Conservation (phyloP, 2,113 vertebrate species). For the Tetraodon nigroviridis region DNA sequence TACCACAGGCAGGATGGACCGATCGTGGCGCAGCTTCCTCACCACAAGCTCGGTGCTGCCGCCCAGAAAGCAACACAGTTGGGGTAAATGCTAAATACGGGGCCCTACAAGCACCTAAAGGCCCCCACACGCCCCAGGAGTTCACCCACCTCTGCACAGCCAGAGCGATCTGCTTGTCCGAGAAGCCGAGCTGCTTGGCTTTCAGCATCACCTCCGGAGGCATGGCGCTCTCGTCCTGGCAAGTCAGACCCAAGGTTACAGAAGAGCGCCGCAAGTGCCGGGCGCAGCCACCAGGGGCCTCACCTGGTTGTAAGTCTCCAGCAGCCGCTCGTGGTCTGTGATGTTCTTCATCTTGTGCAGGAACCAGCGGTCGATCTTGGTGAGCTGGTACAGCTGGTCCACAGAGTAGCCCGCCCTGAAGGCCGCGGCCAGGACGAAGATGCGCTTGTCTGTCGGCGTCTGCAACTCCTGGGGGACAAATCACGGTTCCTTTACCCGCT, state of each 20-base stretch:
- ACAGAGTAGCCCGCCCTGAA: conserved; percentile 86
- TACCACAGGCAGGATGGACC: conserved; percentile 87
- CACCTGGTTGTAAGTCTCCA: conserved; percentile 79
- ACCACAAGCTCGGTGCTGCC: conserved; percentile 90
- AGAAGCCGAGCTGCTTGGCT: conserved; percentile 94
- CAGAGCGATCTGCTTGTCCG: conserved; percentile 91
- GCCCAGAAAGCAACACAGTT: background rate
- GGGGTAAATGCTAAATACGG: too few species aligned
- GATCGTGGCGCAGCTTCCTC: conserved; percentile 86
- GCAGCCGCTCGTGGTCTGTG: conserved; percentile 74
- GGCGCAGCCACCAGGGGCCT: accelerated
- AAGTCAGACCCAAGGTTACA: background rate
- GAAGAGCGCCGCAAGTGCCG: background rate
- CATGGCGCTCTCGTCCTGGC: conserved; percentile 73
- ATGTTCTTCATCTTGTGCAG: conserved; percentile 97
- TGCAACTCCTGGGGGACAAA: conserved; percentile 83
- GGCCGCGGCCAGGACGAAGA: conserved; percentile 90
- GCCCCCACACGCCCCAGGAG: background rate
- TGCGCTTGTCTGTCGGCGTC: conserved; percentile 91
- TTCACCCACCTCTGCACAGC: conserved; percentile 85
- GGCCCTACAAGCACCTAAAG: too few species aligned
- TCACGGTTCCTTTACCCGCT: too few species aligned
- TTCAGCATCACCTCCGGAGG: conserved; percentile 77
- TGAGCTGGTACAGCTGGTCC: conserved; percentile 88
- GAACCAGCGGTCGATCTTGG: conserved; percentile 97